Evolutionary conservation across 1,140 invertebrate species (phyloP).

Genomic region (Oryzaephilus surinamensis): DNA sequence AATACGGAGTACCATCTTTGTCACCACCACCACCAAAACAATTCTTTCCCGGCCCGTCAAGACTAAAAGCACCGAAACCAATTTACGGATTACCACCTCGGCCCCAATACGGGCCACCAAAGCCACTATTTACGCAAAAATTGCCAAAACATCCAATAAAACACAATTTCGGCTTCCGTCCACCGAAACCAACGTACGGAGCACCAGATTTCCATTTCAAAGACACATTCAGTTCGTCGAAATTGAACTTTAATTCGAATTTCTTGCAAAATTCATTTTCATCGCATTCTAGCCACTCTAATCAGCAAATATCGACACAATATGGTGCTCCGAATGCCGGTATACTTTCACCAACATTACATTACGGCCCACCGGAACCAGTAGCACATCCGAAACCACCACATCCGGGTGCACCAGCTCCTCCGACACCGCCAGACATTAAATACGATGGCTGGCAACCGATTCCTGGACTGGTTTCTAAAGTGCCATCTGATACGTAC

Average conservation of each 20-base stretch:
- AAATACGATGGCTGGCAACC: conserved; percentile 77
- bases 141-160: conserved; percentile 11
- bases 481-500: conserved; percentile 30
- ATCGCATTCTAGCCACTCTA: too few relatives aligned
- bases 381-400: conserved; percentile 43
- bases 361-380: conserved; percentile 36
- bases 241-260: too few relatives aligned
- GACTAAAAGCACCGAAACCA: conserved; percentile 8
- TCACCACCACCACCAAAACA: conserved; percentile 14
- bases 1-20: conserved; percentile 14
- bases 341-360: conserved; percentile 12
- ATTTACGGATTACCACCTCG: conserved; percentile 17
- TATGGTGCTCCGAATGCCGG: conserved; percentile 33
- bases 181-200: conserved; percentile 39
- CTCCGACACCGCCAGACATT: conserved; percentile 61
- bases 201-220: conserved; percentile 24
- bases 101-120: conserved; percentile 1
- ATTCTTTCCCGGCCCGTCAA: conserved; percentile 17
- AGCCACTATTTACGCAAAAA: conserved; percentile 7
- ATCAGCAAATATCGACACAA: conserved; percentile 21
- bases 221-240: neutral
- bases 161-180: conserved; percentile 31
- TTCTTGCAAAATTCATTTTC: conserved; percentile 5
- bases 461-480: conserved; percentile 51
- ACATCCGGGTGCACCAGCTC: conserved; percentile 54